Evolutionary conservation across 2,888 invertebrate species (phyloP), one percentile per base, ranked within the genome.

Genomic region (Tipula confusa): DNA sequence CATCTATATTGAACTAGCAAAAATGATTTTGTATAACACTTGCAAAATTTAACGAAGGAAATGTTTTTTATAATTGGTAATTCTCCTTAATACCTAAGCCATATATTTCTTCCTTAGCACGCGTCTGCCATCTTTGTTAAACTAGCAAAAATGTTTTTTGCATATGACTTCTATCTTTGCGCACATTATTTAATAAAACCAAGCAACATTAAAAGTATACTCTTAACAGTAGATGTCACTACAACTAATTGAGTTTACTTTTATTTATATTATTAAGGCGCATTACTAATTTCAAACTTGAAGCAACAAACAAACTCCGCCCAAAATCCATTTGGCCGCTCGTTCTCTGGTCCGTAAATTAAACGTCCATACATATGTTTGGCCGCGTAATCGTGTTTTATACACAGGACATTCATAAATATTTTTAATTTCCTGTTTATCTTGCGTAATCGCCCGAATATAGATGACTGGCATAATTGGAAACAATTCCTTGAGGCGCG

Each of bases 311-410:
- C 97, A 96, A 5, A 97, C 97, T 11, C 97, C 97, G 43, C 96
- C 97, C 83, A 97, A 90, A 13, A 95, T 94, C 98, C 97, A 98
- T 87, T 96, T 96, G 29, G 95, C 93, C 1, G 97, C 92, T 87
- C 94, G 96, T 87, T 97, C 96, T 88, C 93, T 95, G n/a, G 95
- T 95, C 90, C 95, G 95, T 86, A 98, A 91, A 90, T 97, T 96
- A 89, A 98, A 98, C 2, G 97, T 97, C 97, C 97, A 97, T 43
- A 97, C 96, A 88, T 93, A 98, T 1, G 97, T 98, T 0, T 96
- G 96, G 0, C 97, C 98, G 84, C 97, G 92, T 89, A 92, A 92
- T 88, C 94, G 92, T 11, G 97, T 98, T 90, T 97, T 97, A 89
- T 98, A 98, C 4, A 98, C 95, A 7, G 98, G 97, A 88, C 97